Evolutionary conservation across 2,113 vertebrate genomes (phyloP), one percentile per base, ranked within the genome.

Genomic region (Sinosuthora webbiana): DNA sequence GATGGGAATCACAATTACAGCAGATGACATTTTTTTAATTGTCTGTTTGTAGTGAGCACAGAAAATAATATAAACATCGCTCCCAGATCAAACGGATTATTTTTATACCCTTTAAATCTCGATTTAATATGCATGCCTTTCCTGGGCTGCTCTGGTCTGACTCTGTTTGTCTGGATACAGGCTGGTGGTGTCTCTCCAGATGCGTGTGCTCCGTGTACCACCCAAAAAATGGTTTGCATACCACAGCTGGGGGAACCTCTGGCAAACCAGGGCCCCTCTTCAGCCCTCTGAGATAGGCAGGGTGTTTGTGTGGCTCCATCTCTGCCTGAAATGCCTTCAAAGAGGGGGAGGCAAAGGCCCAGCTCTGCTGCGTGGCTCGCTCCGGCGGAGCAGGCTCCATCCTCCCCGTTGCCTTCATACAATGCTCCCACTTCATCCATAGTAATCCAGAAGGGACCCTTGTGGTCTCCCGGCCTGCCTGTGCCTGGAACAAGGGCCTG

Each of bases 361-460:
- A 28, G 86, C 79, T 44, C 68, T 42, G 49, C 84, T 60, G 22
- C 7, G 0, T 41, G 52, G 71, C 75, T 79, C 33, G 31, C 83
- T 69, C 39, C 20, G 55, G 45, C 5, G 0, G 56, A 78, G 79
- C 90, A 55, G 63, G 11, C 88, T 93, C 80, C 69, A 5, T 94
- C 90, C 94, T 94, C 79, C 73, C 56, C 5, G 0, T 31, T 90
- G 69, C 55, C 0, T 45, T 84, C 88, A 4, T 57, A 96, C 90
- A 94, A 95, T 97, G 89, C 92, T 85, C 89, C 89, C 4, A 30
- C 83, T 97, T 97, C 91, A 96, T 96, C 87, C 65, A 7, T 71
- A 52, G 89, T 35, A 97, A 94, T 96, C 96, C 96, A 96, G 94
- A 92, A 91, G 95, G 96, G 96, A 96, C 93, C 87, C 4, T 94